Evolutionary conservation across 2,113 vertebrate species (phyloP).

Genomic region (Morone saxatilis): DNA sequence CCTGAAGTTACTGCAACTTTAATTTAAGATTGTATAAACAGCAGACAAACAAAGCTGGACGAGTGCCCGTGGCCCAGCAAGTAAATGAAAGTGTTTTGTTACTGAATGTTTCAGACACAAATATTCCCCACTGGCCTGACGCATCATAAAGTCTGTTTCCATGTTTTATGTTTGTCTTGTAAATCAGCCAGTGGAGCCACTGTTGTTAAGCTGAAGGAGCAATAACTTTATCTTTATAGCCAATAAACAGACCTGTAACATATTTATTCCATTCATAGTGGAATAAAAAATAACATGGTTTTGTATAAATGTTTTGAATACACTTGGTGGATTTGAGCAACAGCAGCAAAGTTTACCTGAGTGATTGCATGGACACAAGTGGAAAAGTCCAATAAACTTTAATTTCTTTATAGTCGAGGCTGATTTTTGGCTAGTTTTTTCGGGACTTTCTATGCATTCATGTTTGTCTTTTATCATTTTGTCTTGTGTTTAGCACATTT

Average conservation of each 20-base stretch:
- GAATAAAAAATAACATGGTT: slow-evolving; percentile 48
- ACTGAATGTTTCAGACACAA: slow-evolving; percentile 61
- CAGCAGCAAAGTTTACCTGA: slow-evolving; percentile 12
- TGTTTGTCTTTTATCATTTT: not conserved
- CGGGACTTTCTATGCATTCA: not conserved
- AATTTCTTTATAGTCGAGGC: not conserved
- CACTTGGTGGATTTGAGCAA: slow-evolving; percentile 14
- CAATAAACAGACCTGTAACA: slow-evolving; percentile 79
- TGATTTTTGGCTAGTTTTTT: not conserved
- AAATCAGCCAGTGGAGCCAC: slow-evolving; percentile 79
- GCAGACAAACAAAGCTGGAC: slow-evolving; percentile 81
- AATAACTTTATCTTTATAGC: slow-evolving; percentile 76
- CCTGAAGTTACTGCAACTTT: slow-evolving; percentile 77
- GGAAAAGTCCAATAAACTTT: not conserved
- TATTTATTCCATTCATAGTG: slow-evolving; percentile 72
- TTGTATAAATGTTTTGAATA: slow-evolving; percentile 45
- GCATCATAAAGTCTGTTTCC: slow-evolving; percentile 75
- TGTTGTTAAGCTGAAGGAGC: slow-evolving; percentile 76
- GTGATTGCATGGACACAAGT: not conserved
- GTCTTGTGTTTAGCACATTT: not conserved
- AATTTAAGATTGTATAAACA: slow-evolving; percentile 78
- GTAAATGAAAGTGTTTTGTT: slow-evolving; percentile 72
- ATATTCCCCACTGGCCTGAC: slow-evolving; percentile 69
- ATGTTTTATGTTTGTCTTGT: slow-evolving; percentile 76
- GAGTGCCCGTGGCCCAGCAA: slow-evolving; percentile 60